phyloP scores from a whole-genome alignment of 1,140 invertebrate species.

The Drosophila fuyamai region DNA sequence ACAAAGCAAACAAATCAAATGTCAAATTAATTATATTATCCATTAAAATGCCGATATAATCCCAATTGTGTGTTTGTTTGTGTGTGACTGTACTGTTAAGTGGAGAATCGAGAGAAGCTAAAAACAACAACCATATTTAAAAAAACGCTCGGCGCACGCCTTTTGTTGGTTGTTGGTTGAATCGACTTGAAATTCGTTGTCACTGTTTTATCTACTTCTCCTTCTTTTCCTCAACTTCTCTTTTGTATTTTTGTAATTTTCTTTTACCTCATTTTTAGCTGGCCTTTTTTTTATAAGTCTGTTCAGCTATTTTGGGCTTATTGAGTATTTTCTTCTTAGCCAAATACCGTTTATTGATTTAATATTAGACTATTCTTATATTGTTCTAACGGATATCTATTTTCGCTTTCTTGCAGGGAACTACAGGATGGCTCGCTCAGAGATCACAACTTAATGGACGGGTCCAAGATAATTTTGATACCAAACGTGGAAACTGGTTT shows the following conservation, averaged over 20 bases:
- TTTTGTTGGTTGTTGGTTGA: constrained; percentile 16
- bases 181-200: constrained; percentile 1
- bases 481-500: constrained; percentile 97
- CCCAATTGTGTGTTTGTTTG: not conserved
- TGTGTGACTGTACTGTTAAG: constrained; percentile 34
- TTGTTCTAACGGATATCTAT: not conserved
- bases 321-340: not conserved
- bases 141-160: constrained; percentile 18
- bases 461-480: constrained; percentile 94
- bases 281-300: not conserved
- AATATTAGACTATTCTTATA: not conserved
- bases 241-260: not conserved
- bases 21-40: constrained; percentile 54
- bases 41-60: constrained; percentile 32
- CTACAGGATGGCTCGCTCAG: constrained; percentile 93
- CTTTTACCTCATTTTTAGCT: no score
- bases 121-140: constrained; percentile 5
- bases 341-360: not conserved
- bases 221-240: not conserved
- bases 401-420: constrained; percentile 88
- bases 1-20: constrained; percentile 29
- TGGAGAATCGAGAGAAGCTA: constrained; percentile 8
- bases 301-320: constrained; percentile 1
- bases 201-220: not conserved
- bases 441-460: constrained; percentile 94